These are phyloP conservation scores for Clarias gariepinus DNA, from an alignment of 2,113 vertebrate genomes.

Conservation along the genomic window DNA sequence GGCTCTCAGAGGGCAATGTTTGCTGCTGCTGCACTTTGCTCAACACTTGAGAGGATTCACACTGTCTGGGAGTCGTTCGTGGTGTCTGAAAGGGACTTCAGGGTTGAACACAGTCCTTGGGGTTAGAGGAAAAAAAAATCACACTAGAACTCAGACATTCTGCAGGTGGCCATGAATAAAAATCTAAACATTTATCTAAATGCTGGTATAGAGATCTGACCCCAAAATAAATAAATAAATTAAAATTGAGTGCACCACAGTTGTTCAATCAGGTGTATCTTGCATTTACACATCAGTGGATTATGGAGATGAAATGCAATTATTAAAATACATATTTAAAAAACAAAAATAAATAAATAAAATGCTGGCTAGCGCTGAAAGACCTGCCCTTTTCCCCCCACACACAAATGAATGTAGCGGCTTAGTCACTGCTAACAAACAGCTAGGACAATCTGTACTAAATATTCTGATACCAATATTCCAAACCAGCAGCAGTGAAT, in stretches of 20 bases:
- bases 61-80: slow-evolving; percentile 50
- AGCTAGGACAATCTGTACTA: slow-evolving; percentile 22
- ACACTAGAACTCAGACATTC: neutral
- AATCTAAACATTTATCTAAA: neutral
- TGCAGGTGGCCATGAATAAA: neutral
- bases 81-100: slow-evolving; percentile 31
- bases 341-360: no score
- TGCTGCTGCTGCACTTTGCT: slow-evolving; percentile 66
- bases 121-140: neutral
- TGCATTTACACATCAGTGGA: neutral
- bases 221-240: neutral
- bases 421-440: slow-evolving; percentile 43
- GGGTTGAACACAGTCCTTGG: neutral
- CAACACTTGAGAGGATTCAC: slow-evolving; percentile 62
- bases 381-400: slow-evolving; percentile 18
- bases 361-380: slow-evolving; percentile 11
- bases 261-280: neutral
- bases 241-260: neutral
- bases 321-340: neutral
- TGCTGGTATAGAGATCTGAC: neutral
- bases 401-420: slow-evolving; percentile 16
- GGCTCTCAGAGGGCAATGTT: slow-evolving; percentile 57
- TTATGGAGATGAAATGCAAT: neutral
- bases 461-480: slow-evolving; percentile 21
- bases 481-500: slow-evolving; percentile 32